Evolutionary conservation across 2,113 vertebrate species (phyloP).

Genomic region (Laterallus jamaicensis): DNA sequence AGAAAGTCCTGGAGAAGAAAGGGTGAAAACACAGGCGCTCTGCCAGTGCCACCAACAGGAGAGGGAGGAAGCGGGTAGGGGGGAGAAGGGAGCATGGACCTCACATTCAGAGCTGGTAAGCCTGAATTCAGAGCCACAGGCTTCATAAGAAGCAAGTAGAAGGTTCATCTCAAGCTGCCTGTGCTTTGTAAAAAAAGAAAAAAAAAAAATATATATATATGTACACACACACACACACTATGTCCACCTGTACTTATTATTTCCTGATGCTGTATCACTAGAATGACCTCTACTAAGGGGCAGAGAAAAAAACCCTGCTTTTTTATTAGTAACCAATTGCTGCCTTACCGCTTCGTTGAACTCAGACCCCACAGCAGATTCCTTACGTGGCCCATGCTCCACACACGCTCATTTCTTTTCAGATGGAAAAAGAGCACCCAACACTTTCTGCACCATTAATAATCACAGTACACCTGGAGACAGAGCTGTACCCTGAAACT

Average conservation of each 20-base stretch:
- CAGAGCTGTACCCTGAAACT: background rate
- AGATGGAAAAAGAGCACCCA: background rate
- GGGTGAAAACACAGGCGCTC: background rate
- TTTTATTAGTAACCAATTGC: background rate
- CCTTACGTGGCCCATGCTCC: background rate
- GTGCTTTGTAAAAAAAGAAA: background rate
- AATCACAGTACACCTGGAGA: background rate
- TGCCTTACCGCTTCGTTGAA: background rate
- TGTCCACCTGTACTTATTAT: background rate
- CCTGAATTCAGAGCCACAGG: background rate
- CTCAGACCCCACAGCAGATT: background rate
- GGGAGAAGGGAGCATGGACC: background rate
- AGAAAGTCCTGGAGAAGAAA: background rate
- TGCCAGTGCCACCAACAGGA: background rate
- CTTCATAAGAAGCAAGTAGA: background rate
- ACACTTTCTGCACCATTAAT: background rate
- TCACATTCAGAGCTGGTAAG: background rate
- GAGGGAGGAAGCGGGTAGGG: background rate
- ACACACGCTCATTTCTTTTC: background rate
- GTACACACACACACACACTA: background rate
- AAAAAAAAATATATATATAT: background rate
- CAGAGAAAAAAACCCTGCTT: background rate
- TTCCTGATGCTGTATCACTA: background rate
- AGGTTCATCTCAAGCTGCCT: accelerated
- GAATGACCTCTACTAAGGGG: background rate